Base-by-base conservation (phyloP, 1,140 invertebrate genomes). In the Venturia canescens region DNA sequence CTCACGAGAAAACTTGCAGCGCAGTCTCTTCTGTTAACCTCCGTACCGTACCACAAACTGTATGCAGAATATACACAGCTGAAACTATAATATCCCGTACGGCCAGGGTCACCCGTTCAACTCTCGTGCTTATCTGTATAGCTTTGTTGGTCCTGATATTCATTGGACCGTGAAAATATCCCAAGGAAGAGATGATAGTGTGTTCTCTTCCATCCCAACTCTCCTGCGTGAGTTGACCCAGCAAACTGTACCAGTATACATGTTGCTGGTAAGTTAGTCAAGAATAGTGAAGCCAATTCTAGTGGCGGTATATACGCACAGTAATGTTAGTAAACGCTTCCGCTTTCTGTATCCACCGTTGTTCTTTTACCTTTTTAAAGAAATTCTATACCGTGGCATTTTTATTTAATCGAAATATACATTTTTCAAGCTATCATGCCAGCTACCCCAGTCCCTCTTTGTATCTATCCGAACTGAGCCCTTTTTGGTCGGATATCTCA, bases 141-240 rank as follows among this genome's bases (percentile, higher is more conserved):
- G 44, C 38, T 26, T 23, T 9, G 23, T 34, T 21, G 18, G 53
- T 18, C n/a, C 75, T 66, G 29, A 77, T 77, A 66, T 38, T 66
- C 57, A 34, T 21, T 77, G 31, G 31, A 60, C 57, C 57, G 75
- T 23, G 75, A 18, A 63, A 77, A 77, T 53, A 66, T 66, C 53
- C 57, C 74, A 77, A 77, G 75, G 57, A 77, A 77, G 60, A 29
- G 48, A n/a, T 66, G 75, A 77, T 66, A 66, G 75, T 23, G 53
- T 34, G 74, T 76, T 77, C 60, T 66, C 2, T 63, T 23, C 11
- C 27, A 69, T 69, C 31, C 27, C 9, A 44, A 60, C 48, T 48
- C 5, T 38, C 31, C 18, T 26, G 26, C 31, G 50, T 53, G 26
- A 34, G 57, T 77, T 66, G 75, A 77, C 75, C 75, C 60, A 21